These are phyloP conservation scores for Coptodon bakossiorum DNA, from an alignment of 2,113 vertebrate genomes.

Conservation along the genomic window DNA sequence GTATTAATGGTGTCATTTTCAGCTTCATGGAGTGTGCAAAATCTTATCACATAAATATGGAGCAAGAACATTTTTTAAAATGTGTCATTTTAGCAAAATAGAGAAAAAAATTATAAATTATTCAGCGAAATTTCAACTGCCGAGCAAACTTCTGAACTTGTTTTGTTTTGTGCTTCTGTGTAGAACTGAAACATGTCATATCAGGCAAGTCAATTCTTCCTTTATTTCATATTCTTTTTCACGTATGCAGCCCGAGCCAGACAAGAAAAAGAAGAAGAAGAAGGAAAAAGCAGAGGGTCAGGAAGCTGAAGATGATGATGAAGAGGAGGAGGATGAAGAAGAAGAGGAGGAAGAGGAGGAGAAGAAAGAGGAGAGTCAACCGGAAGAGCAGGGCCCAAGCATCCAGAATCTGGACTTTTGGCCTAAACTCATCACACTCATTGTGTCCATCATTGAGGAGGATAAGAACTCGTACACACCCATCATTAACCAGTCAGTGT, in stretches of 20 bases:
- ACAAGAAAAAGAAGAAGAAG: conserved; percentile 51
- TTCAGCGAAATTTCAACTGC: neutral
- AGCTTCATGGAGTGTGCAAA: neutral
- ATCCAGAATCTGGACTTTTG: conserved; percentile 95
- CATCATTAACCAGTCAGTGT: conserved; percentile 88
- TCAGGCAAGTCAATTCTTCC: neutral
- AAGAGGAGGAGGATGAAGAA: conserved; percentile 1
- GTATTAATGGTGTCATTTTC: neutral
- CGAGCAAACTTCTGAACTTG: neutral
- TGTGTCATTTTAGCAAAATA: neutral
- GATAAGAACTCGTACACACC: conserved; percentile 92
- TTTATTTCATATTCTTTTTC: neutral
- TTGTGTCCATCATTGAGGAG: conserved; percentile 97
- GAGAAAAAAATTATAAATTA: neutral
- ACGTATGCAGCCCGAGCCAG: conserved; percentile 10
- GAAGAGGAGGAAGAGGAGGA: conserved; percentile 68
- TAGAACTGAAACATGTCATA: neutral
- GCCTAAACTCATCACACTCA: conserved; percentile 97
- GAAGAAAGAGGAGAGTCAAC: conserved; percentile 49
- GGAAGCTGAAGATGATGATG: neutral
- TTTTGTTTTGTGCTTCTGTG: neutral
- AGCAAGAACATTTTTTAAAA: neutral
- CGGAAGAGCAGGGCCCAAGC: conserved; percentile 89
- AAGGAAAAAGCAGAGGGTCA: conserved; percentile 3
- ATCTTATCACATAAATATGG: neutral